Base-by-base conservation (phyloP, 2,113 vertebrate genomes). In the Psittacula cyanocephala region DNA sequence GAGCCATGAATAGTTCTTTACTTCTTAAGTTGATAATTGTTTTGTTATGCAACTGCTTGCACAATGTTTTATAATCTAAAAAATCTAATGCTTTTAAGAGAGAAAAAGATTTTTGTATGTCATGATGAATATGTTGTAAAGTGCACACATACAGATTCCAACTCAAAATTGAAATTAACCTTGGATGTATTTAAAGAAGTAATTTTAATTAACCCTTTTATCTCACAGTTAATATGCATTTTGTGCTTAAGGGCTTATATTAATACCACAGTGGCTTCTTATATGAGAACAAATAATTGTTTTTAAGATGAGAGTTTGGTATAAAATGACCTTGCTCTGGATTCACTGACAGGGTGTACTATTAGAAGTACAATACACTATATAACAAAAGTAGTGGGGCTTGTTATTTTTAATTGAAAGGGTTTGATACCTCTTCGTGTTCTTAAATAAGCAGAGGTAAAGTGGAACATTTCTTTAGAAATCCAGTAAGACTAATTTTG, bases 221-320 rank as follows among this genome's bases (percentile, higher is more conserved):
- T 47, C 18, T 88, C 37, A 41, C 76, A 81, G 43, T 88, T 95
- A 87, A 44, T 86, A 24, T 50, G 19, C 12, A 88, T 47, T 86
- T 35, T 86, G 63, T 93, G 85, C 44, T 84, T 64, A 88, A 94
- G 53, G 49, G 44, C 46, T 88, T 81, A 62, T 10, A 81, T 47
- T 77, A 71, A 60, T 63, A 68, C 31, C 63, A 3, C 71, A 77
- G 39, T 19, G 83, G 4, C 28, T 92, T 95, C 55, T 88, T 65
- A 49, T 50, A 39, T 59, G 33, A 75, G 55, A 94, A 92, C 22
- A 93, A 86, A 74, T 41, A 53, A 47, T 85, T 33, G 41, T 89
- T 96, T 88, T 93, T 50, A 95, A 94, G 88, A 63, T 95, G 91
- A 77, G n/a, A 62, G 33, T 90, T 86, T 85, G 55, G 25, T 81